Base-by-base conservation (phyloP, 2,888 invertebrate species). In the Chesias legatella region DNA sequence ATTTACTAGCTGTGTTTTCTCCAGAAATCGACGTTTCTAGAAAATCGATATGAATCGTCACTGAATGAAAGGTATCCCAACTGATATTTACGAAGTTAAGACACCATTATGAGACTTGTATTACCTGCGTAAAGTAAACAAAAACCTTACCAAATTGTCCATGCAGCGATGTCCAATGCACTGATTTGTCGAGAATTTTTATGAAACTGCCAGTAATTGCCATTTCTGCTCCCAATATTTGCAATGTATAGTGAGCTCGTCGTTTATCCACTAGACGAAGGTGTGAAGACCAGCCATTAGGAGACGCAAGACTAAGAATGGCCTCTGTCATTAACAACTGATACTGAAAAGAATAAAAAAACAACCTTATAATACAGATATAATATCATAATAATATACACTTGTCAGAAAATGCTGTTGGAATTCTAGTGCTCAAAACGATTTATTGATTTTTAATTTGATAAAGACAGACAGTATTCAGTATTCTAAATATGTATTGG, bases 251-350 rank as follows among this genome's bases (percentile, higher is more conserved):
- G 47, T 79, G 79, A 1, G 61, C 63, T 17, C 72, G 60, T 9
- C 59, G 59, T 29, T 64, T 67, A 41, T 76, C 57, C 2, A 56
- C 53, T 7, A 66, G 36, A 5, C 50, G 59, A 1, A 76, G 52
- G 7, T 48, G 49, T 3, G 60, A 53, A 0, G 74, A 62, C 76
- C 75, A 78, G 1, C 67, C 58, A 42, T 72, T 74, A 43, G 58
- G 55, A 7, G 63, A 42, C 0, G 65, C 57, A 4, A 77, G 38
- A 38, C 65, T 60, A 3, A 78, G 53, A 9, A 76, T 63, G 1
- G 68, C 65, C 43, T 75, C 58, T 0, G 74, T 62, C 76, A 73
- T 78, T 37, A 78, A 51, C 6, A 78, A 43, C n/a, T 70, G 69
- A 30, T 73, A 76, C 78, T 77, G 58, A 1, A 67, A 45, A 11